Evolutionary conservation across 2,888 invertebrate species (phyloP), one percentile per base, ranked within the genome.

Genomic region (Scaptomyza caliginosa): DNA sequence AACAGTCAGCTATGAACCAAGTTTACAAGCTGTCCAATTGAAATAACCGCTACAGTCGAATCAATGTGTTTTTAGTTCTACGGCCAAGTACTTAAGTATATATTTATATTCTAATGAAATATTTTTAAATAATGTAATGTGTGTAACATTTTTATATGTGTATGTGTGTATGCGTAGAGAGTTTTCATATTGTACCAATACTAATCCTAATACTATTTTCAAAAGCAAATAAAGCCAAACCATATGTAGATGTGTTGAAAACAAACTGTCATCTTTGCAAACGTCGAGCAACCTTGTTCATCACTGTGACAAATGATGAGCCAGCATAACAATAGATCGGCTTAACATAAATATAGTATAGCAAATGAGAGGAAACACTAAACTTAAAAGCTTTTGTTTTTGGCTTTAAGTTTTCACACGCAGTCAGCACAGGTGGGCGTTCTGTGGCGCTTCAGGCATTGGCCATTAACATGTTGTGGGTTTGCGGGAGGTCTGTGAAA

Each of bases 251-350:
- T 46, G 63, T 78, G 83, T 78, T 78, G 51, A 66, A 57, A 57
- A 51, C n/a, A 16, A 56, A 39, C 81, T 83, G 77, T 86, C 80
- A 63, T 54, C 34, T 13, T 54, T 40, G 48, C 32, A 56, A 60
- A n/a, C 17, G 50, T 28, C 57, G 26, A 49, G 45, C 45, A 66
- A 74, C 67, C 80, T 69, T 69, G 67, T 63, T 62, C 68, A 75
- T 68, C 67, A 66, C 63, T 54, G 23, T 80, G 86, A 86, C 80
- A 79, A 80, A 80, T 79, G 86, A 83, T 59, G 62, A 50, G 56
- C 46, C 67, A 72, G 69, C 67, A 59, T 65, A 64, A 80, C 86
- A 80, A 80, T 62, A 75, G 84, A 86, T 75, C 76, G 38, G 74
- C 76, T 65, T 65, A 72, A 28, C 50, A 45, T 32, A 56, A 32